Percentiles rank a stretch among this genome's conserved stretches.
Evolutionary conservation across 2,888 invertebrate genomes (phyloP).

Genomic region (Zonitis immaculata): DNA sequence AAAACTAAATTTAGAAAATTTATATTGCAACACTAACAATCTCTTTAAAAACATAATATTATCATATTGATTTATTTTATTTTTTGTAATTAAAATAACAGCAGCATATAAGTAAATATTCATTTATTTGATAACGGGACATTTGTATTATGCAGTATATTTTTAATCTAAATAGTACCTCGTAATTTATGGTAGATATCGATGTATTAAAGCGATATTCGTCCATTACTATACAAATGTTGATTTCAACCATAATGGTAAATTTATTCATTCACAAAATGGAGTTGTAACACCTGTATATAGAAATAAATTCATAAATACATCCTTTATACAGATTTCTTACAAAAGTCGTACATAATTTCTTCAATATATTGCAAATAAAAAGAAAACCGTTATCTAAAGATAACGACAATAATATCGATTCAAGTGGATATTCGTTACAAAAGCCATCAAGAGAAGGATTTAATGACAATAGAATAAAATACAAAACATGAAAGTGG

Average conservation of each 20-base stretch:
- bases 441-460: constrained; percentile 25
- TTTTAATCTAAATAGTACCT: constrained; percentile 8
- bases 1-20: no score
- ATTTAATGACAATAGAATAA: constrained; percentile 35
- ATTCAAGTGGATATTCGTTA: constrained; percentile 14
- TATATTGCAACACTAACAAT: no score
- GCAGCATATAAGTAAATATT: constrained; percentile 13
- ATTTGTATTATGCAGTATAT: constrained; percentile 12
- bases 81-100: no score
- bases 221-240: constrained; percentile 21
- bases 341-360: no score
- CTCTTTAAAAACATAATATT: no score
- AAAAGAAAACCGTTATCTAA: no score
- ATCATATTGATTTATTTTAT: no score
- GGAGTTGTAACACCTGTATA: not conserved
- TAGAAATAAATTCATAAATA: not conserved
- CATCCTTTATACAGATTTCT: no score
- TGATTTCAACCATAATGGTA: constrained; percentile 23
- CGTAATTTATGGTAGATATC: constrained; percentile 15
- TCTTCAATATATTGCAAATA: no score
- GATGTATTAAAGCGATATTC: constrained; percentile 22
- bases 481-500: constrained; percentile 33
- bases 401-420: constrained; percentile 10
- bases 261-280: constrained; percentile 12
- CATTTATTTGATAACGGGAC: constrained; percentile 17